A percentile compares a stretch with the other conserved stretches of the same genome.
Evolutionary conservation across 2,113 vertebrate species (phyloP).

Genomic region (Aphyosemion australe): DNA sequence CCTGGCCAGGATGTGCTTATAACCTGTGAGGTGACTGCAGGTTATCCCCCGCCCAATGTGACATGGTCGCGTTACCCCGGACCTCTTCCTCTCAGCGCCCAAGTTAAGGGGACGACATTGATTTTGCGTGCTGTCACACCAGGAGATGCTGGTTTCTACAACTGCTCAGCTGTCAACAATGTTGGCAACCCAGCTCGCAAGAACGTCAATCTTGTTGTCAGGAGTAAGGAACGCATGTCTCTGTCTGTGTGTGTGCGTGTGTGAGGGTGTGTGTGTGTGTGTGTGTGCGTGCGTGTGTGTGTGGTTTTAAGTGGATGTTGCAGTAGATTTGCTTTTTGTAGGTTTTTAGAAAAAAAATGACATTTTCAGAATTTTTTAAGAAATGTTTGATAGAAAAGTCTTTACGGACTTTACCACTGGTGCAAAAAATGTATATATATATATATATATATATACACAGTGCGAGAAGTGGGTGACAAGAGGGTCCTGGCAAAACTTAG

Average conservation of each 20-base stretch:
- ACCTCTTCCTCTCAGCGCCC: conserved; percentile 83
- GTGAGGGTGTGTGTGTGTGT: too few relatives aligned
- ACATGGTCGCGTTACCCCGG: conserved; percentile 89
- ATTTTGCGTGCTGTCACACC: conserved; percentile 84
- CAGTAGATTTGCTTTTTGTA: too few relatives aligned
- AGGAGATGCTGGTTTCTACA: conserved; percentile 91
- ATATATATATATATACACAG: too few relatives aligned
- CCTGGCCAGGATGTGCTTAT: conserved; percentile 90
- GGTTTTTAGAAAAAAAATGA: too few relatives aligned
- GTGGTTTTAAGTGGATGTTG: too few relatives aligned
- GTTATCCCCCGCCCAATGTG: conserved; percentile 88
- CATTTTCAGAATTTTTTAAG: too few relatives aligned
- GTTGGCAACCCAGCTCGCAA: conserved; percentile 97
- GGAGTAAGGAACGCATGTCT: conserved; percentile 72
- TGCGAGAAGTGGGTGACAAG: too few relatives aligned
- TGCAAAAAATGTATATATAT: too few relatives aligned
- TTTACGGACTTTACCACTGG: too few relatives aligned
- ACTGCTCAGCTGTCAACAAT: conserved; percentile 94
- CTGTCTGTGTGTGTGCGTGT: neutral
- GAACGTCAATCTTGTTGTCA: conserved; percentile 90
- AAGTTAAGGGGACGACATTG: conserved; percentile 83
- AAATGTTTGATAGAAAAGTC: too few relatives aligned
- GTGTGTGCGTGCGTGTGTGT: too few relatives aligned
- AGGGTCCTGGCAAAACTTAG: too few relatives aligned
- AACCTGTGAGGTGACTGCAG: conserved; percentile 87